A percentile compares a stretch with the other conserved stretches of the same genome.
phyloP scores from a whole-genome alignment of 2,113 vertebrate species.

The Geococcyx californianus region DNA sequence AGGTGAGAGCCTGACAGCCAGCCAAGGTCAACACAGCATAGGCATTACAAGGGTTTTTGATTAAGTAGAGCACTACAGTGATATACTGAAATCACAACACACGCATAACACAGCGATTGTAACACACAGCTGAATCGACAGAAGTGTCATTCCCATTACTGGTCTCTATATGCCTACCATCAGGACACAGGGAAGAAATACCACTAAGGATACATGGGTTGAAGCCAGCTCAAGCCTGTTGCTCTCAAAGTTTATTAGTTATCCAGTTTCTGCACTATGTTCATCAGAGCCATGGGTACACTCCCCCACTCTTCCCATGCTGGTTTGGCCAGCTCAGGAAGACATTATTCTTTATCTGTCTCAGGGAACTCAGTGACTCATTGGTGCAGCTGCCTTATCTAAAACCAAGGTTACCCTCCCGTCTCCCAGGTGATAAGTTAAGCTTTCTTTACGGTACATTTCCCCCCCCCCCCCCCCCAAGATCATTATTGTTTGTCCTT shows the following conservation, averaged over 20 bases:
- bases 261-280: background rate
- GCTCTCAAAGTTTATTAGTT: background rate
- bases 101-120: background rate
- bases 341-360: background rate
- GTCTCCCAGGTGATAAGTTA: background rate
- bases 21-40: background rate
- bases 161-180: accelerated
- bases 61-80: background rate
- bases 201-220: accelerated
- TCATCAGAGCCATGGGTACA: accelerated
- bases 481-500: background rate
- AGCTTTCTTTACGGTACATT: background rate
- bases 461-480: background rate
- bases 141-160: accelerated
- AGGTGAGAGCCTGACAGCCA: background rate
- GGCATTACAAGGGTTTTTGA: background rate
- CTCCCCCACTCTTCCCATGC: no score
- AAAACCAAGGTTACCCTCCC: background rate
- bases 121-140: background rate
- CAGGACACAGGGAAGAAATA: background rate
- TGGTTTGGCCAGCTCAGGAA: background rate
- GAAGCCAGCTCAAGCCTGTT: background rate
- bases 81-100: background rate
- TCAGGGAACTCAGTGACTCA: background rate
- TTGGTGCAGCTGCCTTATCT: background rate